Evolutionary conservation across 2,113 vertebrate species (phyloP).

Genomic region (Sceloporus undulatus): DNA sequence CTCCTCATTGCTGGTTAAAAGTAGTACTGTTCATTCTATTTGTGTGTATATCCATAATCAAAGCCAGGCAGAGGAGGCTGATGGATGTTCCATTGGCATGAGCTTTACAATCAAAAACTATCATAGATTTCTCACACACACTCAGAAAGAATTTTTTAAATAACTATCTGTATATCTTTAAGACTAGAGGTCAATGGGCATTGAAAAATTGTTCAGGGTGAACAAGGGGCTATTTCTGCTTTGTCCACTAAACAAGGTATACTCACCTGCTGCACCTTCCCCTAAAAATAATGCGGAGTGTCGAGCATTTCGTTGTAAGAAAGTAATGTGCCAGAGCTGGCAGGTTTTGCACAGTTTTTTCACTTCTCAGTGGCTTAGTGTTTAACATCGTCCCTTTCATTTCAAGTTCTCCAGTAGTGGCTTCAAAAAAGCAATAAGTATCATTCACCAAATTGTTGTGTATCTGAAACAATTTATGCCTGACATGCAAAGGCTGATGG

Average conservation of each 20-base stretch:
- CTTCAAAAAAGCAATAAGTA: slow-evolving; percentile 26
- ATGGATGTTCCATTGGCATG: neutral
- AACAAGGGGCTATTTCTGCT: neutral
- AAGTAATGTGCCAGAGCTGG: neutral
- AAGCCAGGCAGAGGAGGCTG: neutral
- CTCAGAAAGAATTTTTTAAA: neutral
- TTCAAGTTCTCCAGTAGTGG: slow-evolving; percentile 39
- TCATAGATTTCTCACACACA: neutral
- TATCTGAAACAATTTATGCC: neutral
- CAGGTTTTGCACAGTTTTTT: neutral
- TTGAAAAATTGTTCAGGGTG: neutral
- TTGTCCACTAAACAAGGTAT: neutral
- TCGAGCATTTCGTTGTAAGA: neutral
- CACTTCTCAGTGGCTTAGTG: neutral
- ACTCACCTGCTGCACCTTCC: neutral
- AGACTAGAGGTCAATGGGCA: neutral
- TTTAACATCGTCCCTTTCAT: slow-evolving; percentile 45
- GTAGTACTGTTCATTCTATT: neutral
- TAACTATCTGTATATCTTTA: neutral
- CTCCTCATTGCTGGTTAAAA: neutral
- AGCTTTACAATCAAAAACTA: too few species aligned
- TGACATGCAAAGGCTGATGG: neutral
- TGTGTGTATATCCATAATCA: too few species aligned
- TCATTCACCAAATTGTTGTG: neutral
- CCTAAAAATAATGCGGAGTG: neutral